Evolutionary conservation across 2,888 invertebrate species (phyloP), one percentile per base, ranked within the genome.

Genomic region (Phorcus lineatus): DNA sequence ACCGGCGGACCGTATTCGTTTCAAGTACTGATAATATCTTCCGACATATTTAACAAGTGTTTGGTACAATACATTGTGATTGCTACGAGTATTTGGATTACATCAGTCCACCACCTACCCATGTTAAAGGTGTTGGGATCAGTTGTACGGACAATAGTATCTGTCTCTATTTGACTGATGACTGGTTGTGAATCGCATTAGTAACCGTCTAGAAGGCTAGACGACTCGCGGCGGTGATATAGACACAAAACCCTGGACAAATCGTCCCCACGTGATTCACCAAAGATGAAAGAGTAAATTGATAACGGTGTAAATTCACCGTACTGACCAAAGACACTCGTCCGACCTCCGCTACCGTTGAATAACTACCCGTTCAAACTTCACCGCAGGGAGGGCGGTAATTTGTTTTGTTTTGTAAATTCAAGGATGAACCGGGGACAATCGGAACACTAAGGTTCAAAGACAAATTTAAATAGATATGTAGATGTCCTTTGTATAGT

Each of bases 391-490:
- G 62, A 13, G 16, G 22, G 24, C 28, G 4, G 62, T 62, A 62
- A 62, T 62, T 47, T 62, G 62, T 62, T 62, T 62, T 62, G 28
- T 62, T 62, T 62, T 62, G 62, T 62, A 62, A 62, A 62, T 62
- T 62, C 62, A 3, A 19, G 13, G 62, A 62, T 28, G 62, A 16
- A 62, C 62, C 28, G 16, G 13, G 16, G 62, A 28, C 62, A 62
- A 62, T 62, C 28, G 24, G 62, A 62, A 22, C 62, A 28, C 28
- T 28, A 24, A 62, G 13, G 24, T 62, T 62, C 62, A 62, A 62
- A 62, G 62, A 62, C 28, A 16, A 62, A 24, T 28, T 24, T 28
- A 16, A 62, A 62, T 24, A 62, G 62, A 28, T 28, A 62, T 28
- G 28, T 22, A 47, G 47, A 47, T 47, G 47, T 47, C 47, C 47